phyloP scores from a whole-genome alignment of 2,113 vertebrate genomes.

The Panurus biarmicus region DNA sequence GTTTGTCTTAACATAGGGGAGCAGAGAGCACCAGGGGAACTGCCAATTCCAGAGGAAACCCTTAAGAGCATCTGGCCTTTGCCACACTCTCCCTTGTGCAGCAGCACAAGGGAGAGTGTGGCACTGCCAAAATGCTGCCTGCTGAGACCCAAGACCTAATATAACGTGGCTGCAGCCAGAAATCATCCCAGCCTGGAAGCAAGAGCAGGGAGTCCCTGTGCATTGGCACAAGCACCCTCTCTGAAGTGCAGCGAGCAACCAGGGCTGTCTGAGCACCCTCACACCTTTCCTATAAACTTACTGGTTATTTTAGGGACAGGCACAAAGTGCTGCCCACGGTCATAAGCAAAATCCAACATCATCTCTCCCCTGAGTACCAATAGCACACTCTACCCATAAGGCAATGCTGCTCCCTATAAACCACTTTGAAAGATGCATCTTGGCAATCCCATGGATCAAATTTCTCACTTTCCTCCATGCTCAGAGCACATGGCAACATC shows the following conservation, averaged over 20 bases:
- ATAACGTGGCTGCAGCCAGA: not conserved
- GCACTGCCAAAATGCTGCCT: not conserved
- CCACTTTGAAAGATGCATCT: not conserved
- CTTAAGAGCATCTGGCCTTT: not conserved
- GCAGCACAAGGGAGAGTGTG: too few relatives aligned
- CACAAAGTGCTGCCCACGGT: not conserved
- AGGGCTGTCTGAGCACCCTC: not conserved
- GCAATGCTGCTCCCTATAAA: not conserved
- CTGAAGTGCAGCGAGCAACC: not conserved
- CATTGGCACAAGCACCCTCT: accelerated
- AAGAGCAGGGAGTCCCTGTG: not conserved
- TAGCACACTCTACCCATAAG: accelerated
- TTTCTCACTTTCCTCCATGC: not conserved
- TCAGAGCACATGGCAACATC: not conserved
- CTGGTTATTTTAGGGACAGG: not conserved
- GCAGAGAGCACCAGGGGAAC: not conserved
- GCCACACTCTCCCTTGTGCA: accelerated
- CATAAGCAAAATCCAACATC: not conserved
- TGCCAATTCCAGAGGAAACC: not conserved
- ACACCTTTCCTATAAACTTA: not conserved
- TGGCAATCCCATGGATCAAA: not conserved
- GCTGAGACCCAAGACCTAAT: not conserved
- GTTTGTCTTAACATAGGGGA: not conserved
- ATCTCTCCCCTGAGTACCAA: not conserved
- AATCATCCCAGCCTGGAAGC: not conserved